Base-by-base conservation (phyloP, 2,888 invertebrate species). In the Lathronympha strigana region DNA sequence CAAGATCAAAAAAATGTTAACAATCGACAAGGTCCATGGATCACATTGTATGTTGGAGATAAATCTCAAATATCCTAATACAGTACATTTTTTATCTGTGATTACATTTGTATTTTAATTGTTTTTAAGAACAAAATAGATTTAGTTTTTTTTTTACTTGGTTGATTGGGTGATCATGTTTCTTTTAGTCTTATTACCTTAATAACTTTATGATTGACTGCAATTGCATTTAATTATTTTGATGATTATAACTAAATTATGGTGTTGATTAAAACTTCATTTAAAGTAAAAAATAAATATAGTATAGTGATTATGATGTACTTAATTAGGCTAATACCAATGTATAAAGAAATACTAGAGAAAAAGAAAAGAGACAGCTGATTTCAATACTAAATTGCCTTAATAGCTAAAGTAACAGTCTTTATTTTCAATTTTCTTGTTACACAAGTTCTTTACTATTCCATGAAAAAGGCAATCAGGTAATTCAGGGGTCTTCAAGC, bases 251-350 rank as follows among this genome's bases (percentile, higher is more conserved):
- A 53, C 21, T 4, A 11, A 11, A 9, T 11, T 1, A 33, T 33
- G 9, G 5, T 3, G 33, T 11, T 9, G 3, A 9, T 2, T 31
- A 8, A 5, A 11, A 11, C 33, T 4, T 1, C 33, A 33, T 25
- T 25, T 25, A 38, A 38, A 38, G 6, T 6, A 15, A 17, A 17
- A n/a, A 40, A n/a, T 17, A n/a, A 40, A 8, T n/a, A n/a, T n/a
- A n/a, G n/a, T n/a, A n/a, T n/a, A n/a, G n/a, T 40, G 43, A 21
- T 43, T n/a, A 40, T 8, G 8, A 23, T 53, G 86, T 86, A 86
- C 86, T 86, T 86, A 86, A 86, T 76, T 84, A 79, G 76, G 72
- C 23, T 45, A 53, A 36, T 33, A 11, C 4, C 4, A 51, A 33
- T 6, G 33, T 50, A 19, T 51, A 13, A 6, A 43, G 4, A 19